A percentile compares a stretch with the other conserved stretches of the same genome.
phyloP scores from a whole-genome alignment of 1,140 invertebrate genomes.

The Psilanteris sp. region DNA sequence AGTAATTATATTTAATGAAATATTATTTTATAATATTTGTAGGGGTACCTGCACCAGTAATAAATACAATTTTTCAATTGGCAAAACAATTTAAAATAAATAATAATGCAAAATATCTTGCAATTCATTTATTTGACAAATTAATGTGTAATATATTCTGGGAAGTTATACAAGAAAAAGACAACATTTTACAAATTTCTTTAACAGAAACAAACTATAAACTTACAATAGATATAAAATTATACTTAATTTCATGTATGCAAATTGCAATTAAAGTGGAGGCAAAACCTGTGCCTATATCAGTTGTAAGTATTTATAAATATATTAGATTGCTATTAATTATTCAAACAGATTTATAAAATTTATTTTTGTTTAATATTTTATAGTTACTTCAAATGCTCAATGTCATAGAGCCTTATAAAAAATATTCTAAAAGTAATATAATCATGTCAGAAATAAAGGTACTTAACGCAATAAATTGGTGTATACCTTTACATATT shows the following conservation, averaged over 20 bases:
- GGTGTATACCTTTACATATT: slow-evolving; percentile 65
- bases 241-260: slow-evolving; percentile 69
- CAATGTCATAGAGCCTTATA: slow-evolving; percentile 47
- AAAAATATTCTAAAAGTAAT: slow-evolving; percentile 48
- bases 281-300: slow-evolving; percentile 63
- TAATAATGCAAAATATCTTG: slow-evolving; percentile 67
- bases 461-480: slow-evolving; percentile 67
- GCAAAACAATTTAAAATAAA: slow-evolving; percentile 60
- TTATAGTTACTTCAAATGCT: slow-evolving; percentile 64
- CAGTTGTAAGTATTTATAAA: slow-evolving; percentile 63
- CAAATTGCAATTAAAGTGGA: slow-evolving; percentile 74
- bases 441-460: slow-evolving; percentile 66
- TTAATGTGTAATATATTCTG: slow-evolving; percentile 68
- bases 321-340: too few species aligned
- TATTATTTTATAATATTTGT: background rate
- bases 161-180: slow-evolving; percentile 59
- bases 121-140: slow-evolving; percentile 72
- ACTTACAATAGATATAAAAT: slow-evolving; percentile 47
- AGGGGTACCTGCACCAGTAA: slow-evolving; percentile 64
- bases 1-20: background rate
- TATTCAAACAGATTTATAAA: too few species aligned
- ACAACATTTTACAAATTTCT: background rate
- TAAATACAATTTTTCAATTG: slow-evolving; percentile 68
- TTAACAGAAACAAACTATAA: slow-evolving; percentile 28
- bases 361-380: too few species aligned